Evolutionary conservation across 2,797 vertebrate species (phyloP), one percentile per base, ranked within the genome.

Genomic region (Trachurus trachurus): DNA sequence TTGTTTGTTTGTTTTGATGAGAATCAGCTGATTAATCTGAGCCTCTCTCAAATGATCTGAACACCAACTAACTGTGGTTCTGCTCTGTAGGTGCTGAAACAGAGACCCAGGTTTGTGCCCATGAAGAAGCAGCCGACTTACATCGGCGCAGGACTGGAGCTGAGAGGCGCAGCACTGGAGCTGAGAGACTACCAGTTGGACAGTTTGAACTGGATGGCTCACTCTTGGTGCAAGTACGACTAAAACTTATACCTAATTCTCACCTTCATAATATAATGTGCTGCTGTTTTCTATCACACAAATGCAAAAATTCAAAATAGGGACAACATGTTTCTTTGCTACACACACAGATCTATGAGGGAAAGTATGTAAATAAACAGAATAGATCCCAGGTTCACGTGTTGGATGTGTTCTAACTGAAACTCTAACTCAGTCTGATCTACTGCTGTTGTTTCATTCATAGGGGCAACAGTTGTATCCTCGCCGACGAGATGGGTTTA

Each of bases 151-250:
- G 89, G 95, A 37, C 94, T 99, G 83, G 98, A 99, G 88, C 96
- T 99, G 76, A 92, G 98, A 90, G 98, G 95, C 7, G 97, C 99
- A 4, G 89, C 95, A 37, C 94, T 99, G 83, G 98, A 99, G 88
- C 96, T 99, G 76, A 92, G 98, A 90, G 98, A 99, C 93, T 99
- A 99, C 93, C 98, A 99, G 78, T 80, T 99, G 84, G 96, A 99
- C 93, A 96, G 98, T 73, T 93, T 99, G 87, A 99, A 99, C 84
- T 99, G 98, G 98, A 97, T 99, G 94, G 98, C 97, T 77, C 98
- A 99, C 85, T 99, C 98, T 9, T 99, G 98, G 98, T 99, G 98
- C 98, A 99, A 99, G 98, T 99, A 97, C 80, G 98, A 92, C 15
- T 39, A 34, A 22, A 21, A 2, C 29, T 31, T 37, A 9, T 76